phyloP scores from a whole-genome alignment of 1,140 invertebrate genomes.

The Halotydeus destructor region DNA sequence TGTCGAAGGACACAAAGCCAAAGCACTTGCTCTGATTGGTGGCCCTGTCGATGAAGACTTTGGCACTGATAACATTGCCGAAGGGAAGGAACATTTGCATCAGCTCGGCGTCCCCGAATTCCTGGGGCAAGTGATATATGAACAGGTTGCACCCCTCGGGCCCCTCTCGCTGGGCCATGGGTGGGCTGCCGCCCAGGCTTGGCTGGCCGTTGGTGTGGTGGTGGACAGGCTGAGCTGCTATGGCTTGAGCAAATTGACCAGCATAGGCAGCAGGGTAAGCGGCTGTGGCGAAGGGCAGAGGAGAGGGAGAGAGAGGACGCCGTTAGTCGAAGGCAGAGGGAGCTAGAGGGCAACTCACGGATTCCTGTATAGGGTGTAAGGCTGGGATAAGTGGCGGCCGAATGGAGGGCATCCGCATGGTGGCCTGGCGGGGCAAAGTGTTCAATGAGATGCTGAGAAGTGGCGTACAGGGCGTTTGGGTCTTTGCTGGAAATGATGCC shows the following conservation, averaged over 20 bases:
- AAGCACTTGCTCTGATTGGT: constrained; percentile 96
- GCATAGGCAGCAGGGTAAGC: constrained; percentile 8
- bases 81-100: constrained; percentile 83
- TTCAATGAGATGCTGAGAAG: constrained; percentile 5
- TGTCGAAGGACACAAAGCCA: constrained; percentile 98
- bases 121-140: constrained; percentile 24
- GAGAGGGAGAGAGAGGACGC: constrained; percentile 1
- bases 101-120: constrained; percentile 83
- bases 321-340: no score
- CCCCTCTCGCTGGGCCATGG: constrained; percentile 6
- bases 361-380: constrained; percentile 3
- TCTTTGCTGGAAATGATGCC: constrained; percentile 1
- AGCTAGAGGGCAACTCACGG: background rate
- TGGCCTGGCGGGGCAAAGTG: background rate
- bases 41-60: constrained; percentile 97
- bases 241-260: constrained; percentile 10
- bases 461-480: background rate
- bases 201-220: no score
- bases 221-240: background rate
- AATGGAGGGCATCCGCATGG: background rate
- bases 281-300: constrained; percentile 1
- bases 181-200: no score
- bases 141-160: constrained; percentile 14
- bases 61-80: constrained; percentile 87
- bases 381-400: constrained; percentile 4